phyloP scores from a whole-genome alignment of 2,888 invertebrate species.

The Tryphoninae sp. region DNA sequence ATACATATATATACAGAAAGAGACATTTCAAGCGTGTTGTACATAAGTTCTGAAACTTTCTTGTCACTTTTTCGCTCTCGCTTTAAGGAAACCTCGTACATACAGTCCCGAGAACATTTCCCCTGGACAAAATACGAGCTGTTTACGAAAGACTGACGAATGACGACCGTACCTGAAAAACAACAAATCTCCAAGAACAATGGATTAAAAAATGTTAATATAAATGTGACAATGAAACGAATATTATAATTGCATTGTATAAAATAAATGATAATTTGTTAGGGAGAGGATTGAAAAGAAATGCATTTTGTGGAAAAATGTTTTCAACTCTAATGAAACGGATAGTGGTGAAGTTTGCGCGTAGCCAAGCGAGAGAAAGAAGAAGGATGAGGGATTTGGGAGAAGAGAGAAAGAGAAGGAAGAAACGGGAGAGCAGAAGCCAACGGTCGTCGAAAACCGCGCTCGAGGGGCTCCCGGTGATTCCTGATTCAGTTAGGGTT shows the following conservation, averaged over 20 bases:
- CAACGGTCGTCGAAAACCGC: conserved; percentile 58
- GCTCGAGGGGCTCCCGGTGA: conserved; percentile 59
- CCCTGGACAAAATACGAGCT: conserved; percentile 6
- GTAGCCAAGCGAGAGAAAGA: not conserved
- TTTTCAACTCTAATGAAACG: too few species aligned
- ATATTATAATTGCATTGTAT: too few species aligned
- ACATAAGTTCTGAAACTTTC: conserved; percentile 46
- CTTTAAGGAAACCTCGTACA: conserved; percentile 3
- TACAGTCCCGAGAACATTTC: not conserved
- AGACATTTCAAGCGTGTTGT: too few species aligned
- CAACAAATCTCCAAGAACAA: not conserved
- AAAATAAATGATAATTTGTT: too few species aligned
- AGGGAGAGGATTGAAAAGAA: too few species aligned
- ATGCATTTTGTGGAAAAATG: too few species aligned
- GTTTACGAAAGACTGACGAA: not conserved
- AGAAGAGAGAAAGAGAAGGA: conserved; percentile 18
- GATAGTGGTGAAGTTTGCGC: too few species aligned
- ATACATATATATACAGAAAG: conserved; percentile 18
- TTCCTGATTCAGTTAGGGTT: conserved; percentile 77
- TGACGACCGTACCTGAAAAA: not conserved
- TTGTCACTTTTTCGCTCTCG: conserved; percentile 49
- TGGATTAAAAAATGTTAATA: not conserved
- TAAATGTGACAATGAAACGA: not conserved
- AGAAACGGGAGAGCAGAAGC: conserved; percentile 49
- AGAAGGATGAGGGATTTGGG: not conserved